phyloP scores from a whole-genome alignment of 1,140 invertebrate species.

The Popillia japonica region DNA sequence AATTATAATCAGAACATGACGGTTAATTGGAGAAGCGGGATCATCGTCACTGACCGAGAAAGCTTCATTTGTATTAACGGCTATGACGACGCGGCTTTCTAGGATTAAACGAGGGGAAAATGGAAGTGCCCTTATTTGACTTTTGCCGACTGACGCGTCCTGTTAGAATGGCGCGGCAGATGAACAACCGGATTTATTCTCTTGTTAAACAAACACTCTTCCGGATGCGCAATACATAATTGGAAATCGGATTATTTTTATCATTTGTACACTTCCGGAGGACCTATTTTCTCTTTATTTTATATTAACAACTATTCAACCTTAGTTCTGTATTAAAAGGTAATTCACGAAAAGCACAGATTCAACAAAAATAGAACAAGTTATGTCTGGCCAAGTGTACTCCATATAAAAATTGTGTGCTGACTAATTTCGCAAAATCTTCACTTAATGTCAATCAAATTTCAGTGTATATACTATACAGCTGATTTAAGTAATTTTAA shows the following conservation, averaged over 20 bases:
- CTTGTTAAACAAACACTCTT: not conserved
- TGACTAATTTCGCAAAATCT: too few species aligned
- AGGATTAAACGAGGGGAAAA: slow-evolving; percentile 22
- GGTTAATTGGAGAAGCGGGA: slow-evolving; percentile 28
- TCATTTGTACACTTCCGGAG: not conserved
- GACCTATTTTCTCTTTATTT: not conserved
- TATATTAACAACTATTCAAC: too few species aligned
- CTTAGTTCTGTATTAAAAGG: too few species aligned
- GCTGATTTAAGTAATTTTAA: too few species aligned
- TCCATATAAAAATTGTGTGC: too few species aligned
- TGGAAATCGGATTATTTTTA: slow-evolving; percentile 13
- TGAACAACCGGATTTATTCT: slow-evolving; percentile 1
- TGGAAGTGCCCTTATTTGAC: slow-evolving; percentile 19
- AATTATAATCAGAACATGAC: not conserved
- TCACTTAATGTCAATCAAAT: too few species aligned
- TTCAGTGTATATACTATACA: too few species aligned
- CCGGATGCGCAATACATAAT: not conserved
- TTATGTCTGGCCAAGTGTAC: too few species aligned
- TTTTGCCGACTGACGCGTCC: slow-evolving; percentile 13
- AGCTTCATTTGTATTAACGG: slow-evolving; percentile 23
- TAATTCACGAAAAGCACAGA: too few species aligned
- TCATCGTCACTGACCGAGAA: slow-evolving; percentile 30
- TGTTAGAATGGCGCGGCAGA: not conserved
- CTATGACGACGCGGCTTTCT: slow-evolving; percentile 16
- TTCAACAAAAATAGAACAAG: too few species aligned